Evolutionary conservation across 1,140 invertebrate species (phyloP), one percentile per base, ranked within the genome.

Genomic region (Neotoxoptera formosana): DNA sequence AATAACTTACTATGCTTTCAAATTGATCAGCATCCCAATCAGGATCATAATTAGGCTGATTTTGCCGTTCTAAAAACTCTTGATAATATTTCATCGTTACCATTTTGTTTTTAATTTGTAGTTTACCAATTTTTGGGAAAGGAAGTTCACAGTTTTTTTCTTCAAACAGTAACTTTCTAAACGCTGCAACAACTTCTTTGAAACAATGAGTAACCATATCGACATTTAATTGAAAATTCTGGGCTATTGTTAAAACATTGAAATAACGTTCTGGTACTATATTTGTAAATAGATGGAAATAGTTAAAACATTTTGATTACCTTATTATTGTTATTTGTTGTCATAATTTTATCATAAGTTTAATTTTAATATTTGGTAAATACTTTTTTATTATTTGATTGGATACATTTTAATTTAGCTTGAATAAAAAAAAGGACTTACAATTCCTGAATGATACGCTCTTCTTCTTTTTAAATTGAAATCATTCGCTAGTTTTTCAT

Each of bases 121-220:
- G 20, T 45, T 90, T 90, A 8, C 41, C 47, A 84, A 92, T 92
- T 83, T 81, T 84, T 6, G 76, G 76, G n/a, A 92, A 84, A 36
- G 47, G 47, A 83, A 92, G 47, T 48, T 92, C 91, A 36, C 47
- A 92, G 36, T 92, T 84, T 92, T 84, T 84, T 25, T 53, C 45
- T 83, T 92, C 91, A 7, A 36, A 51, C 17, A 92, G 7, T 17
- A 92, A 36, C 2, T 53, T 92, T 51, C 47, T 92, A 92, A 92
- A 92, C 8, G 76, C 47, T 17, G 47, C 23, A 8, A 92, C 45
- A 1, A 92, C 76, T 83, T 90, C 56, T 45, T 90, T 90, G 1
- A 41, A 67, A 76, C 56, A 90, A 67, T 90, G 56, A 41, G 0
- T 81, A 8, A 83, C 76, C 91, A 92, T 84, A 36, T 92, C 6